Evolutionary conservation across 2,113 vertebrate genomes (phyloP), one percentile per base, ranked within the genome.

Genomic region (Rhombomys opimus): DNA sequence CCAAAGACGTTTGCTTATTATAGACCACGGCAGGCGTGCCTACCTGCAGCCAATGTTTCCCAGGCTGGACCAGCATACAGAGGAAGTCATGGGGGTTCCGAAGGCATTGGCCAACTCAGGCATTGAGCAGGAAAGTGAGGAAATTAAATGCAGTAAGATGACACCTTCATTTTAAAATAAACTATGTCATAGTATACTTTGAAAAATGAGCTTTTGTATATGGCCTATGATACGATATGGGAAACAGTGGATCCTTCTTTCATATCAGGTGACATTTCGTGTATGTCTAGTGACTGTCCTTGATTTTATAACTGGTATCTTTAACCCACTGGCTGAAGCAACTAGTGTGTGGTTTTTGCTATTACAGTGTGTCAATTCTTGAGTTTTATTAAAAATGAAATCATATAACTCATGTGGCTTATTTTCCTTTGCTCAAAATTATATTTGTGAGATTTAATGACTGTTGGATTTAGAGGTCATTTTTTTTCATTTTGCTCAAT

Each of bases 61-160:
- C 1, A 8, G 18, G 18, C 20, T 17, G 10, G 12, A 46, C 7
- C 61, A 25, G 46, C 17, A 70, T 11, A 30, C 25, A n/a, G 30
- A 50, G 3, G 7, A 63, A 41, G 7, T 15, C 7, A 20, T 2
- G 5, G 2, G 70, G 8, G 35, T 38, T 38, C n/a, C 22, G 68
- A 35, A 6, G 57, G 1, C 20, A 54, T 9, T 14, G 7, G 5
- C 15, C 18, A 0, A 1, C 1, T 35, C 46, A 27, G 41, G 41
- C 46, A 46, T 5, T 46, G 46, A 46, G 35, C 38, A 35, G 18
- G 13, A 50, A 30, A n/a, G 50, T 59, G 61, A 68, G 20, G 63
- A 35, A 65, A 22, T 32, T 35, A 75, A 41, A 23, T 27, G 13
- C 14, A 2, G 9, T 18, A 27, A 32, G 7, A 17, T 5, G 41